Base-by-base conservation (phyloP, 2,888 invertebrate genomes). In the Epistrophella euchroma region DNA sequence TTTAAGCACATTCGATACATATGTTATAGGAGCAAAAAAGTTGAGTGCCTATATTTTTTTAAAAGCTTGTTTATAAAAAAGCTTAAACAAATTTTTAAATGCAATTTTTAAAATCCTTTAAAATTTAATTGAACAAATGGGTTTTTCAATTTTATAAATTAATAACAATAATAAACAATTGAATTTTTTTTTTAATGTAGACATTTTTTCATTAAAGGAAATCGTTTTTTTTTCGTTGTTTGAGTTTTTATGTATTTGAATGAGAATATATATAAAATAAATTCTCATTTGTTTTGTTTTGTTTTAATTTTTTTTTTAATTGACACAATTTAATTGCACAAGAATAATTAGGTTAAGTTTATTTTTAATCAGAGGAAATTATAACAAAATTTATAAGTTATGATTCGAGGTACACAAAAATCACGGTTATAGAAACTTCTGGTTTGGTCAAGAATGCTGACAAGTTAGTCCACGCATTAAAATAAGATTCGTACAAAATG, bases 261-360 rank as follows among this genome's bases (percentile, higher is more conserved):
- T 45, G 4, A 9, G n/a, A 28, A 43, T 13, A 40, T 15, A 7
- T 17, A 13, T 9, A 7, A 43, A 43, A 43, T 37, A 55, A 19
- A 37, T 22, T 22, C 35, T 50, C 10, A 2, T 15, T 0, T 19
- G 0, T 60, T 22, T 40, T 17, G 43, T 22, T 17, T 45, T 70
- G 22, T 32, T 32, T n/a, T n/a, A n/a, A n/a, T n/a, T n/a, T n/a
- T 62, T 22, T 17, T 45, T 70, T 32, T 25, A 82, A 82, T 83
- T 83, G 82, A 83, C 82, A 55, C 71, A 58, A 43, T 66, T 45
- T 55, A 83, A 78, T 83, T 83, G 82, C 82, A 73, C 82, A 72
- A 82, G 40, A 4, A 11, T 50, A 60, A 25, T 66, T 15, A n/a
- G 13, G 25, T 43, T 10, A 64, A n/a, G 7, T 43, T 7, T 6